Base-by-base conservation (phyloP, 2,797 vertebrate species). In the Sebastes oblongus region DNA sequence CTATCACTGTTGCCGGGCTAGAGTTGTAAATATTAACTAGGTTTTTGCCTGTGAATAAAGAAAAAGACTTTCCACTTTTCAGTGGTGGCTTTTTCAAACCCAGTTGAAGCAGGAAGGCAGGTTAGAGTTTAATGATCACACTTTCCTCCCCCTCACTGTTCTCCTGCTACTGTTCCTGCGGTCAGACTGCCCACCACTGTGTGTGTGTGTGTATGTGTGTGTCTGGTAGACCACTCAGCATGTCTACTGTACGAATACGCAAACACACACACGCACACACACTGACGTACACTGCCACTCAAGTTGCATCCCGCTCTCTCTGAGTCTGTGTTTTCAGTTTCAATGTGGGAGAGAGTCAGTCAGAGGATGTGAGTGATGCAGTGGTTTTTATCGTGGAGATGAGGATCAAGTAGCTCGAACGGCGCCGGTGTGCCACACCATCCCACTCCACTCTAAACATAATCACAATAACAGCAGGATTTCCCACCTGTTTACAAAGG, bases 191-290 rank as follows among this genome's bases (percentile, higher is more conserved):
- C 81, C 70, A 77, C 80, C 27, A 30, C 18, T 58, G 20, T 18
- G 75, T 42, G 72, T 58, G 22, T 62, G 22, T 62, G 67, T 71
- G 24, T 62, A 78, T 65, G 58, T 91, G 50, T 70, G 55, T 50
- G 65, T n/a, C 81, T 93, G 91, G 72, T 88, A 85, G 73, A 93
- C 84, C 86, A 90, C 80, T 94, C 88, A 67, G 77, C 39, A 54
- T 79, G 66, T 90, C 82, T 75, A 86, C 87, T 86, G 67, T 87
- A 83, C 13, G 25, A 67, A 86, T 52, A 66, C 34, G n/a, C 68
- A 74, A 36, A 84, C 66, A 72, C 52, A 68, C 52, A 72, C 29
- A 80, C 66, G 55, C 32, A 68, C 16, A 20, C 16, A 50, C 4
- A 29, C 72, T 22, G 54, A 25, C 58, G 52, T 25, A 75, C 73